These are phyloP conservation scores for Cephus cinctus DNA, from an alignment of 1,140 invertebrate species.

Conservation along the genomic window DNA sequence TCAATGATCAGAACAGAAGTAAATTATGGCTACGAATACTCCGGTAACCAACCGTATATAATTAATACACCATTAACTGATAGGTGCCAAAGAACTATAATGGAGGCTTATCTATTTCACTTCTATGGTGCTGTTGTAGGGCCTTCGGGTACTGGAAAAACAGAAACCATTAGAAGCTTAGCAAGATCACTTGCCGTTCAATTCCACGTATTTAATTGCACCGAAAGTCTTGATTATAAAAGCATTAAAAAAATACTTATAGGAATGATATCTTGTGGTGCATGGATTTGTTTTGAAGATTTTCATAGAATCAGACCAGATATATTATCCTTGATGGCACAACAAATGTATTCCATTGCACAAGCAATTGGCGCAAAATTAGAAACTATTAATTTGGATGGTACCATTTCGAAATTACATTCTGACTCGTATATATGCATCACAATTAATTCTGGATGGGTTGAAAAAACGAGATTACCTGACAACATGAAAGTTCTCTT, in stretches of 20 bases:
- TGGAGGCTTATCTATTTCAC: conserved; percentile 72
- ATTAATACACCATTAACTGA: conserved; percentile 89
- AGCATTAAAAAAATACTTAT: conserved; percentile 63
- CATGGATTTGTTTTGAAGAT: conserved; percentile 73
- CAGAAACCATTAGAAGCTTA: conserved; percentile 69
- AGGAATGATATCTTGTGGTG: conserved; percentile 66
- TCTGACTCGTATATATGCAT: conserved; percentile 63
- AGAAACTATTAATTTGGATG: conserved; percentile 62
- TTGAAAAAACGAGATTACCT: conserved; percentile 61
- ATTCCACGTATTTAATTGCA: conserved; percentile 69
- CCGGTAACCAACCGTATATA: conserved; percentile 78
- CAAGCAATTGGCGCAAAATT: conserved; percentile 56
- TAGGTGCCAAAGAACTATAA: conserved; percentile 86
- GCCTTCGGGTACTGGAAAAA: conserved; percentile 68
- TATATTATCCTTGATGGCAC: conserved; percentile 55
- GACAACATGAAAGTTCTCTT: conserved; percentile 70
- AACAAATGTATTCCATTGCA: conserved; percentile 58
- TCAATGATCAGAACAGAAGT: conserved; percentile 76
- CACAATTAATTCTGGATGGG: conserved; percentile 64
- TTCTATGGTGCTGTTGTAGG: conserved; percentile 65
- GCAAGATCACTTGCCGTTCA: conserved; percentile 66
- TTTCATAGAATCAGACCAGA: conserved; percentile 65
- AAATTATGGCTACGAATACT: conserved; percentile 80
- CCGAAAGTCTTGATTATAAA: conserved; percentile 62
- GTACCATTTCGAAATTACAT: conserved; percentile 61